A percentile compares a stretch with the other conserved stretches of the same genome.
Evolutionary conservation across 2,888 invertebrate species (phyloP).

Genomic region (Asteroscopus sphinx): DNA sequence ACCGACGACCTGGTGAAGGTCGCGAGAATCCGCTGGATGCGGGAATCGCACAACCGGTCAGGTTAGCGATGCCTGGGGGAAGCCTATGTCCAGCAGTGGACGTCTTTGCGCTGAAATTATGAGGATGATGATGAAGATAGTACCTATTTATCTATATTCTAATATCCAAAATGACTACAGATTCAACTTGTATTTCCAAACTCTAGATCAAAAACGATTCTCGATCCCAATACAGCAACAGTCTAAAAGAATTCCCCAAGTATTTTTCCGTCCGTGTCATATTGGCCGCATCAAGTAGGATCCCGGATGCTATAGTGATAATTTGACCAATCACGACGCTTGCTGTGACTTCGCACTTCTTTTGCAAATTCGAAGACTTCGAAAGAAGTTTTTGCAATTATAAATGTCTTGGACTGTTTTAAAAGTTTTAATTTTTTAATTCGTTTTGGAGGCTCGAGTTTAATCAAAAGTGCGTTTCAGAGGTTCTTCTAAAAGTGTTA

Average conservation of each 20-base stretch:
- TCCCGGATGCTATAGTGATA: slow-evolving; percentile 47
- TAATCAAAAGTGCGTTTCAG: neutral
- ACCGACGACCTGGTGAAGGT: too few species aligned
- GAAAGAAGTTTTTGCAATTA: slow-evolving; percentile 35
- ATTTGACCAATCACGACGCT: slow-evolving; percentile 72
- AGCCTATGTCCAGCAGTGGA: too few species aligned
- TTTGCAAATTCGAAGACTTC: slow-evolving; percentile 16
- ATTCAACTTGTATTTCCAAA: too few species aligned
- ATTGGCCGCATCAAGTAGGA: slow-evolving; percentile 59
- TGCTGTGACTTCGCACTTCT: slow-evolving; percentile 20
- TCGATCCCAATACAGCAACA: neutral
- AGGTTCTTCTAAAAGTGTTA: neutral
- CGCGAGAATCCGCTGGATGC: too few species aligned
- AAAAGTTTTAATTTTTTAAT: slow-evolving; percentile 20
- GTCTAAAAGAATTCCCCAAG: slow-evolving; percentile 13
- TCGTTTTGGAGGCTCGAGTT: neutral
- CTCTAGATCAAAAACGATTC: too few species aligned
- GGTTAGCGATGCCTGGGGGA: too few species aligned
- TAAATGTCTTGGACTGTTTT: slow-evolving; percentile 19
- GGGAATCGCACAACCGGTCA: too few species aligned
- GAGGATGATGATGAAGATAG: too few species aligned
- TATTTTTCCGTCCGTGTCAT: slow-evolving; percentile 60
- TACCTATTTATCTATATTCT: too few species aligned
- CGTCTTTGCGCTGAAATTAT: too few species aligned
- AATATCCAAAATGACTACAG: too few species aligned